Percentiles rank a stretch among this genome's conserved stretches.
Evolutionary conservation across 1,140 invertebrate species (phyloP).

Genomic region (Frieseomelitta varia): DNA sequence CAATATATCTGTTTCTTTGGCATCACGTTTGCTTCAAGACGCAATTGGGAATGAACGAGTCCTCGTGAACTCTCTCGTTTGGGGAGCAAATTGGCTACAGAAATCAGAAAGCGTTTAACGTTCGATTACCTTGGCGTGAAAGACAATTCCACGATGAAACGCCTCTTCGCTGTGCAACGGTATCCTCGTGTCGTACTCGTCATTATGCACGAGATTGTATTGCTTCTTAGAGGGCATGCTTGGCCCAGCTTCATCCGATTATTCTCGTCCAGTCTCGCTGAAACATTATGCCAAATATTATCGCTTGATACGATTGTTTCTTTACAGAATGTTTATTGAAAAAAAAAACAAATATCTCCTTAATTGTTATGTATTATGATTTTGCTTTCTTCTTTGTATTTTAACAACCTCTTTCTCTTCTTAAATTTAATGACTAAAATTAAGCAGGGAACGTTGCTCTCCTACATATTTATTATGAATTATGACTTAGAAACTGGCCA

Average conservation of each 20-base stretch:
- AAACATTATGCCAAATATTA: slow-evolving; percentile 52
- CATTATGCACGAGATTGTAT: slow-evolving; percentile 96
- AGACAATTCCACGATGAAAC: slow-evolving; percentile 97
- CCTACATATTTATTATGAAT: background rate
- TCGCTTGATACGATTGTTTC: background rate
- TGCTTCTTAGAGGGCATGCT: slow-evolving; percentile 93
- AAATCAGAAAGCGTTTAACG: background rate
- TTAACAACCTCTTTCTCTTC: background rate
- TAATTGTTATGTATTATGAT: background rate
- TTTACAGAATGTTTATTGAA: slow-evolving; percentile 5
- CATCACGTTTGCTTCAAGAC: background rate
- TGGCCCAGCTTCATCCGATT: slow-evolving; percentile 78
- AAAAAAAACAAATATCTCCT: background rate
- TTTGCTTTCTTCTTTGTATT: background rate
- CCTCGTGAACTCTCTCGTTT: background rate
- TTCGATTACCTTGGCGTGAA: slow-evolving; percentile 95
- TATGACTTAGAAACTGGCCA: background rate
- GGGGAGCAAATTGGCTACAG: too few relatives aligned
- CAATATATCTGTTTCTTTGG: background rate
- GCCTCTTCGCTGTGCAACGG: slow-evolving; percentile 97
- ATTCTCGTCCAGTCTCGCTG: slow-evolving; percentile 76
- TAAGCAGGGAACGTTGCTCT: background rate
- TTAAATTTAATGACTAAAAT: background rate
- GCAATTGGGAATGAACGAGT: background rate
- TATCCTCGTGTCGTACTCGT: slow-evolving; percentile 96